Conservation (phyloP, 2,888 invertebrate genomes). For the Saturnia japonica region DNA sequence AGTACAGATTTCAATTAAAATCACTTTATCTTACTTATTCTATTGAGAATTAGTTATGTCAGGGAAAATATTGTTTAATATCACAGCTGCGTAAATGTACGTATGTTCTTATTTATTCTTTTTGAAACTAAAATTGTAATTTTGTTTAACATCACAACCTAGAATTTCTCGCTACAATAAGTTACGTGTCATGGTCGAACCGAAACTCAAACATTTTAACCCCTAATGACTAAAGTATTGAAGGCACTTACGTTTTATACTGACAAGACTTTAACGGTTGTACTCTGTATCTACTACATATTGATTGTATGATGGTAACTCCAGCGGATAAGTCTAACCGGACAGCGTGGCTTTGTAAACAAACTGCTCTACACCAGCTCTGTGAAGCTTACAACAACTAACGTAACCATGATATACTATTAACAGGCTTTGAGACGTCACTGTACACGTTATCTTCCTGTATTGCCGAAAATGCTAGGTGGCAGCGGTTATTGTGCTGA, state of each 20-base stretch:
- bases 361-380: slow-evolving; percentile 8
- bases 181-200: slow-evolving; percentile 44
- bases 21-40: slow-evolving; percentile 18
- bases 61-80: slow-evolving; percentile 23
- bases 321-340: slow-evolving; percentile 64
- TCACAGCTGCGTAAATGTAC: slow-evolving; percentile 26
- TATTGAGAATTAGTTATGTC: slow-evolving; percentile 20
- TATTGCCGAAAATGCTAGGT: background rate
- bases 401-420: too few relatives aligned
- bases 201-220: slow-evolving; percentile 61
- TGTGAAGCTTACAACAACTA: background rate
- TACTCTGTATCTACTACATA: slow-evolving; percentile 77
- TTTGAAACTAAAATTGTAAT: slow-evolving; percentile 14
- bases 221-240: slow-evolving; percentile 78
- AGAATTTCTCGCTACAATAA: slow-evolving; percentile 54
- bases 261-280: slow-evolving; percentile 77
- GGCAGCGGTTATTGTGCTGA: too few relatives aligned
- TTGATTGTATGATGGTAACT: slow-evolving; percentile 81
- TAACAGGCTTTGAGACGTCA: background rate
- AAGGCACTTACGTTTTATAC: slow-evolving; percentile 78
- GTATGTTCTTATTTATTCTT: background rate
- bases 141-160: slow-evolving; percentile 59
- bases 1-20: slow-evolving; percentile 5
- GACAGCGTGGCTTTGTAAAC: slow-evolving; percentile 22
- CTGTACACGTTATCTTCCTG: background rate